Base-by-base conservation (phyloP, 2,888 invertebrate genomes). In the Neoitamus cyanurus region DNA sequence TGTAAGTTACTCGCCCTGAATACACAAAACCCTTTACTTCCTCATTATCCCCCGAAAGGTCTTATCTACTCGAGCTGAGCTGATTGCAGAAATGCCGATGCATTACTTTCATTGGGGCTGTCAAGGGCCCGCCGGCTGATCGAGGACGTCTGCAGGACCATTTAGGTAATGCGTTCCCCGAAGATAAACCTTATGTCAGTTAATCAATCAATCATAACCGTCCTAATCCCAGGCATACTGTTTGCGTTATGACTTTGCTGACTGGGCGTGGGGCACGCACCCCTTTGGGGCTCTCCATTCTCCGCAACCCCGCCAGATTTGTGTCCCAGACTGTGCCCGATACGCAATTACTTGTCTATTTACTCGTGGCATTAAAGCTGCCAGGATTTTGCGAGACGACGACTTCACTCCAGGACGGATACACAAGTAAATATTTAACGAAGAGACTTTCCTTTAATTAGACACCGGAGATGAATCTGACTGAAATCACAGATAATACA, bases 381-480 rank as follows among this genome's bases (percentile, higher is more conserved):
- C 84, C 70, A 77, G 46, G 85, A 84, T 85, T 77, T 77, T 68
- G 83, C 42, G 68, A 70, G 85, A 85, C 46, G 70, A 58, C 69
- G 70, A 85, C 58, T 84, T 84, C 78, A 85, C 84, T 84, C 84
- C 83, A 70, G 15, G 58, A 84, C 85, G 84, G 85, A 85, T 85
- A 85, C 84, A 84, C 75, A 77, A 83, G 82, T 85, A 85, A 85
- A 85, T 85, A 85, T 85, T 85, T 85, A 85, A 85, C 84, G 70
- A 85, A 83, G 58, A 75, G 84, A 77, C 77, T 70, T 77, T 80
- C 84, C 69, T 85, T 85, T 85, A 85, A 85, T 85, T 85, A 85
- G 85, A 84, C 75, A 84, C 84, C 83, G 85, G 84, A 84, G 85
- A 84, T 85, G 83, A 77, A 70, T 82, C 69, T 83, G 42, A 34